phyloP scores from a whole-genome alignment of 2,888 invertebrate genomes.

The Apodemia hepburni region DNA sequence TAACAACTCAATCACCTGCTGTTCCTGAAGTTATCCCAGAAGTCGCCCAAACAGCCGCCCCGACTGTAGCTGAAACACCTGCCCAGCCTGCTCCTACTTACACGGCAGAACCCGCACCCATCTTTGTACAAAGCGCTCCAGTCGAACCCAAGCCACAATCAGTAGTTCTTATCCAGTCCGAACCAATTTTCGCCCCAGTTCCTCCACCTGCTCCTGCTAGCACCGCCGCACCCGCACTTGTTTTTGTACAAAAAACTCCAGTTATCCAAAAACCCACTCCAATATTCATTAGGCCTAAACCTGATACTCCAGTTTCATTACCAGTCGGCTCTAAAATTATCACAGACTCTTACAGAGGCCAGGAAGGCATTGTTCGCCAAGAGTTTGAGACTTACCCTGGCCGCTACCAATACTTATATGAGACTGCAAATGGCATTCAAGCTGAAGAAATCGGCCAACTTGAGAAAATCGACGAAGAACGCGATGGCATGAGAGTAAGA shows the following conservation, averaged over 20 bases:
- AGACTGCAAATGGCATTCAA: slow-evolving; percentile 71
- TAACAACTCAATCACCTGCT: too few species aligned
- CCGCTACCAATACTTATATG: slow-evolving; percentile 70
- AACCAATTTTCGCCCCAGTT: slow-evolving; percentile 27
- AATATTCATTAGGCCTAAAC: neutral
- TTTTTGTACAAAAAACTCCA: neutral
- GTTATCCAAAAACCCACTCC: neutral
- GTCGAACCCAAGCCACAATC: neutral
- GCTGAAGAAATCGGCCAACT: slow-evolving; percentile 65
- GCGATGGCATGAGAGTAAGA: slow-evolving; percentile 51
- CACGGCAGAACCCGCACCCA: too few species aligned
- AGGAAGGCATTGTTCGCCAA: slow-evolving; percentile 66
- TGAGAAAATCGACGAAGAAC: slow-evolving; percentile 53
- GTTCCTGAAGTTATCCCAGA: neutral
- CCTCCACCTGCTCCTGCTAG: neutral
- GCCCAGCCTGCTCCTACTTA: too few species aligned
- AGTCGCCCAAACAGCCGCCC: too few species aligned
- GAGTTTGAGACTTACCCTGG: slow-evolving; percentile 56
- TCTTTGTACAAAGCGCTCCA: too few species aligned
- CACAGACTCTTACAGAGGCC: too few species aligned
- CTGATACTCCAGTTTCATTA: too few species aligned
- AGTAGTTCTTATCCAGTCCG: slow-evolving; percentile 12
- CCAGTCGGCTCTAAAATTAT: too few species aligned
- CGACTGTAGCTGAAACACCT: too few species aligned
- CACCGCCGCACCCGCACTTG: neutral